Evolutionary conservation across 1,140 invertebrate species (phyloP), one percentile per base, ranked within the genome.

Genomic region (Rhopalosiphum maidis): DNA sequence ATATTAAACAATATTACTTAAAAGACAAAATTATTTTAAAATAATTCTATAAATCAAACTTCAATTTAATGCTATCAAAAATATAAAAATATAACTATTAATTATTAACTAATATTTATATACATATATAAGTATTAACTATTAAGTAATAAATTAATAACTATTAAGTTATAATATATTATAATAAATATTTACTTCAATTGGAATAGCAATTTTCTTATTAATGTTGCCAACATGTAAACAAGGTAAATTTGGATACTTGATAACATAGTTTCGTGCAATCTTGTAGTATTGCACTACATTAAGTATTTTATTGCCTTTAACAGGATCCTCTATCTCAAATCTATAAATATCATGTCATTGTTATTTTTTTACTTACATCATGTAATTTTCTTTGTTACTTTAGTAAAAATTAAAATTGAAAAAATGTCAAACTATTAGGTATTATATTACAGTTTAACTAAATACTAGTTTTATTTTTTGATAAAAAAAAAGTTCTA

Each of bases 191-290:
- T 55, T 94, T 92, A 95, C 94, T 94, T 97, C 97, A 83, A 96
- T 94, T 6, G 97, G 97, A 85, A 97, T 95, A 93, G 95, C 95
- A 85, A 96, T 96, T 21, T 94, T 95, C 60, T 96, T 96, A 1
- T 95, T 94, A 48, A 94, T 94, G 0, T 95, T 95, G 1, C 97
- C 97, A 5, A 97, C 96, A 95, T 96, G 96, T 22, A 98, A 87
- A 94, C 96, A 96, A 8, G 96, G 97, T 3, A 97, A 94, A 18
- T 96, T 46, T 0, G 96, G 96, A 94, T 95, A 96, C 93, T 94
- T 93, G 15, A 98, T 95, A 21, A 22, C 94, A 94, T 95, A 96
- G 0, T 94, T 94, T 94, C 96, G 96, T 0, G 94, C 91, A 2
- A 94, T 89, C 22, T 18, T 9, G 94, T 95, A 97, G 94, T 97